Evolutionary conservation across 2,888 invertebrate genomes (phyloP), one percentile per base, ranked within the genome.

Genomic region (Drosophila subsilvestris): DNA sequence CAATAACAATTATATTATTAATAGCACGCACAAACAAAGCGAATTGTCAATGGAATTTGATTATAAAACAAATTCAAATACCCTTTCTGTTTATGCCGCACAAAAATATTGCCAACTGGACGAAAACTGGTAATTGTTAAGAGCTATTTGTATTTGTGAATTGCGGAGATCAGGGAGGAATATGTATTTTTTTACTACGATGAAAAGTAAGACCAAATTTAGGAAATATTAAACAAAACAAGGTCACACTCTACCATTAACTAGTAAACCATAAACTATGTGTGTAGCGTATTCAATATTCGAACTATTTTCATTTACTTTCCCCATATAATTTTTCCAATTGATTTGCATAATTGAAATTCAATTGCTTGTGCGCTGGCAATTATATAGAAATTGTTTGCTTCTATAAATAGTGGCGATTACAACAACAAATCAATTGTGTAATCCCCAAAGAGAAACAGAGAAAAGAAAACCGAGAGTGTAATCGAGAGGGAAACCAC

Each of bases 381-480:
- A 75, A 67, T 80, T 70, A 81, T 69, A 85, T 69, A 81, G 63
- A 67, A 87, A 82, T 81, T 71, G 82, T 87, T 86, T 85, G 63
- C 44, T 51, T 67, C 61, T 87, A 82, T 67, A 81, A 82, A 81
- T 87, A 87, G 74, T 14, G 27, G 14, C 29, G 57, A 29, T 66
- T 66, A 56, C 42, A 66, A 43, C 51, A 79, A 67, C 49, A 72
- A 55, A 60, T 58, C 68, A 84, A 70, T 79, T 80, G 65, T 51
- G 59, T 54, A 49, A 55, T 60, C 54, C 6, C 22, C n/a, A 25
- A 53, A 53, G 42, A 9, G 17, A 18, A 12, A 17, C 3, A 27
- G 44, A 50, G 44, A 29, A n/a, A 29, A 25, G 42, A 29, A 54
- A 5, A 2, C 20, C 17, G 10, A 20, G 44, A 58, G 29, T 43